Base-by-base conservation (phyloP, 2,888 invertebrate species). In the Drosophila melanosoma region DNA sequence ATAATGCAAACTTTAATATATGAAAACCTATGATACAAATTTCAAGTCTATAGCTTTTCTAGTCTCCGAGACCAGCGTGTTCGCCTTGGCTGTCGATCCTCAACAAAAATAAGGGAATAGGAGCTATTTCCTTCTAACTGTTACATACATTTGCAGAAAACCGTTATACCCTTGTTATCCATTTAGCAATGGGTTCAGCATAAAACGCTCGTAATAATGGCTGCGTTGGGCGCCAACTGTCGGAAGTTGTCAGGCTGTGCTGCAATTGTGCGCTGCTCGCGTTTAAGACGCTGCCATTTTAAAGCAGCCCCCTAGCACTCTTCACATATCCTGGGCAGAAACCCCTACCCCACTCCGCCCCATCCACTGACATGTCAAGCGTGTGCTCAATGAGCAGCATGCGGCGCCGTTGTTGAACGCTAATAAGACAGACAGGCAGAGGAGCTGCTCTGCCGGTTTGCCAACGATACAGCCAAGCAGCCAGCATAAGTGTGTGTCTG, bases 191-290 rank as follows among this genome's bases (percentile, higher is more conserved):
- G 29, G 6, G 29, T 1, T 29, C 29, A 29, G 6, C 23, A 45
- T 45, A 45, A 45, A 52, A 42, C 59, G 56, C 65, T 64, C 80
- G 63, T 79, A 69, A 80, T 80, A 76, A 76, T 80, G 66, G 66
- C 70, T 38, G 38, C 52, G 45, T 23, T 53, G 58, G 66, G 68
- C 68, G 67, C 77, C 83, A 62, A 69, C 84, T 80, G 85, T 83
- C 85, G 85, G 90, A 85, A 85, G 87, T 85, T 90, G 90, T 90
- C 90, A 88, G 83, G 73, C 52, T 68, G 64, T 68, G 68, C 75
- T 70, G 63, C 68, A 64, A 70, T 63, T 65, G 72, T 58, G 58
- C 12, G 49, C 29, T 40, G 40, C 35, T 49, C 48, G 56, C 67
- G 58, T 71, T 81, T 58, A 69, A 81, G 78, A 65, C 42, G 68